These are phyloP conservation scores for Bellardia pandia DNA, from an alignment of 2,888 invertebrate genomes.

Conservation along the genomic window DNA sequence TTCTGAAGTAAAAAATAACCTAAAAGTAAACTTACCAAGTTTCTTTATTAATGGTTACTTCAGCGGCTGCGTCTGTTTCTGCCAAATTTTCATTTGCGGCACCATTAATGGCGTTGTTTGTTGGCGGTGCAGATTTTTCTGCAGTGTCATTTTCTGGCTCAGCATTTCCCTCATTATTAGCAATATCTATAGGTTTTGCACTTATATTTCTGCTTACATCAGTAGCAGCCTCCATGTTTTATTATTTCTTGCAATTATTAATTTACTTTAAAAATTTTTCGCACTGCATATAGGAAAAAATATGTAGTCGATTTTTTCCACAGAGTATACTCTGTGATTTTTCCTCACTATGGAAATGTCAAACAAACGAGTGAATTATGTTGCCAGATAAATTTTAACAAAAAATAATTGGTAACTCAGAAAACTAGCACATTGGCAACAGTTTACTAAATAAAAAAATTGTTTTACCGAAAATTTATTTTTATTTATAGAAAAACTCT, in stretches of 20 bases:
- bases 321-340: too few relatives aligned
- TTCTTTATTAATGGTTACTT: slow-evolving; percentile 49
- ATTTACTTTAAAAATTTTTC: slow-evolving; percentile 33
- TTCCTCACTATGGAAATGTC: slow-evolving; percentile 58
- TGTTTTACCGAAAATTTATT: too few relatives aligned
- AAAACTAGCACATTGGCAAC: too few relatives aligned
- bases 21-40: slow-evolving; percentile 53
- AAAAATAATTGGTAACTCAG: too few relatives aligned
- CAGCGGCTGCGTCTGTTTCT: slow-evolving; percentile 1
- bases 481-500: too few relatives aligned
- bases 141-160: slow-evolving; percentile 32
- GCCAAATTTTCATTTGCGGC: slow-evolving; percentile 41
- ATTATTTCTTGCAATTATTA: slow-evolving; percentile 20
- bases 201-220: slow-evolving; percentile 47
- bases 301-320: slow-evolving; percentile 17
- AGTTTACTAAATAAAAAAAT: too few relatives aligned
- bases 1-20: background rate
- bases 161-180: slow-evolving; percentile 5
- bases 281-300: slow-evolving; percentile 45
- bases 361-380: slow-evolving; percentile 8
- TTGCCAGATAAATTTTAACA: slow-evolving; percentile 11
- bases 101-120: slow-evolving; percentile 46
- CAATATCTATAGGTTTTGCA: slow-evolving; percentile 18
- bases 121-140: slow-evolving; percentile 12
- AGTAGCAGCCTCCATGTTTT: slow-evolving; percentile 53